These are phyloP conservation scores for Dinomys branickii DNA, from an alignment of 2,113 vertebrate genomes.

Conservation along the genomic window DNA sequence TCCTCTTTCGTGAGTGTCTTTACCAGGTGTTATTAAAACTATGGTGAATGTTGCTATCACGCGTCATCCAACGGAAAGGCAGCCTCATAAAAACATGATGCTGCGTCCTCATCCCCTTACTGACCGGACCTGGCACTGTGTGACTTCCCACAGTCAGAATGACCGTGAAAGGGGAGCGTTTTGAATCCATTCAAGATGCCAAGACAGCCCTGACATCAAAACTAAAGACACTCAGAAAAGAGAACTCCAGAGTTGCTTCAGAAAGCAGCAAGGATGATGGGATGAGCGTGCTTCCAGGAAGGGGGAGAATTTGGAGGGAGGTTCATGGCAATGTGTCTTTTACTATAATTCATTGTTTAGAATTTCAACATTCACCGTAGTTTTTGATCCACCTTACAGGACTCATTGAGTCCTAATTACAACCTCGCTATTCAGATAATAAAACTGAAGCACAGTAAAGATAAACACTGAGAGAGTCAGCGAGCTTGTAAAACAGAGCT, in stretches of 20 bases:
- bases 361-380: not conserved
- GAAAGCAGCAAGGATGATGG: not conserved
- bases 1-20: not conserved
- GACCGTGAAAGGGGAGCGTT: not conserved
- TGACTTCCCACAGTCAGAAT: not conserved
- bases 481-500: not conserved
- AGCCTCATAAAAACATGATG: not conserved
- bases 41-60: not conserved
- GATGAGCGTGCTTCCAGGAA: not conserved
- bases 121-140: not conserved
- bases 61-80: not conserved
- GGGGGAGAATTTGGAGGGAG: fast-evolving
- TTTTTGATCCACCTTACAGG: not conserved
- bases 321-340: not conserved
- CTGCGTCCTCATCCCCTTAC: not conserved
- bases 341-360: not conserved
- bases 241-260: not conserved
- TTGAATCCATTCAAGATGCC: not conserved
- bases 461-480: not conserved
- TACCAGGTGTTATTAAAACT: not conserved
- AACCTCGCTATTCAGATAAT: not conserved
- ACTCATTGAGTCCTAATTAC: not conserved
- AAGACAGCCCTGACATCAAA: not conserved
- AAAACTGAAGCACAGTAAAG: not conserved
- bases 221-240: not conserved